A percentile compares a stretch with the other conserved stretches of the same genome.
Evolutionary conservation across 1,140 invertebrate species (phyloP).

Genomic region (Lerema accius): DNA sequence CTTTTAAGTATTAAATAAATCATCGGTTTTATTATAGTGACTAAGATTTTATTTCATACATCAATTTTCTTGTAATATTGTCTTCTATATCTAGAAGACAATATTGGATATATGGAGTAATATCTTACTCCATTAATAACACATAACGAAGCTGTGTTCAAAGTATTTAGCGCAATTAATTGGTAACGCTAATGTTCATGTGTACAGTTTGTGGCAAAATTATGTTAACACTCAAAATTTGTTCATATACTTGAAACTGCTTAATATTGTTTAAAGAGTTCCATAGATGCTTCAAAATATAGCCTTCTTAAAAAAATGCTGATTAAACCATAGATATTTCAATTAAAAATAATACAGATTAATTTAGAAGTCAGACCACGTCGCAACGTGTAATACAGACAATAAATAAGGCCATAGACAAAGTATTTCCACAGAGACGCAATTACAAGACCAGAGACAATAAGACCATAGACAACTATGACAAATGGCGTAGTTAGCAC

Average conservation of each 20-base stretch:
- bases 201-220: conserved; percentile 8
- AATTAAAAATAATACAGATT: background rate
- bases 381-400: background rate
- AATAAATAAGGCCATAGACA: conserved; percentile 4
- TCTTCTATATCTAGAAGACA: conserved; percentile 13
- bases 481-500: conserved; percentile 20
- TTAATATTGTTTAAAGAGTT: no score
- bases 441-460: conserved; percentile 17
- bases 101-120: no score
- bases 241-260: no score
- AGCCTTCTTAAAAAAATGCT: background rate
- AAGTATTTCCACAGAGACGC: conserved; percentile 15
- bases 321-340: no score
- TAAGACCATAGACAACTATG: conserved; percentile 16
- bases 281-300: no score
- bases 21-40: background rate
- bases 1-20: no score
- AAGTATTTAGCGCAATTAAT: conserved; percentile 21
- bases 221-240: no score
- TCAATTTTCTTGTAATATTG: conserved; percentile 19
- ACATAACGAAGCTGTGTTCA: conserved; percentile 25
- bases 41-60: conserved; percentile 7
- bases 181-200: conserved; percentile 11
- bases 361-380: no score
- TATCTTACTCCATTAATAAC: no score